A percentile compares a stretch with the other conserved stretches of the same genome.
These are phyloP conservation scores for Xenopus tropicalis DNA, from an alignment of 2,113 vertebrate genomes.

Conservation along the genomic window DNA sequence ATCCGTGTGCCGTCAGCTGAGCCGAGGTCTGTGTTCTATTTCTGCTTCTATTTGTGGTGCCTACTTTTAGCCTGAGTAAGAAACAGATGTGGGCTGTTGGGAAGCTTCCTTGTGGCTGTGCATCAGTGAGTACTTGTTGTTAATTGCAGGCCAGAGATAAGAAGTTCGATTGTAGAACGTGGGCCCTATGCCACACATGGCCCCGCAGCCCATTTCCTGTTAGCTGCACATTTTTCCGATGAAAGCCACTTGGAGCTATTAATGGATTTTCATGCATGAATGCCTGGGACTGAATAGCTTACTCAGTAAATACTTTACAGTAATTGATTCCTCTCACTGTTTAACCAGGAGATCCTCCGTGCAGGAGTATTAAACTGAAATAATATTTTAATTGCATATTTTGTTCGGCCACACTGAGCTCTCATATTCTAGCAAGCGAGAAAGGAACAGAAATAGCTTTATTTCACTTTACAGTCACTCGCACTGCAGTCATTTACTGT, in stretches of 20 bases:
- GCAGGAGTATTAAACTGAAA: background rate
- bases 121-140: background rate
- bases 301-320: slow-evolving; percentile 35
- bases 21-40: no score
- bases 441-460: no score
- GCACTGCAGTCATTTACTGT: no score
- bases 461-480: no score
- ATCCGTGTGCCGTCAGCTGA: no score
- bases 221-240: slow-evolving; percentile 4
- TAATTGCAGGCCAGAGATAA: slow-evolving; percentile 11
- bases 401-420: background rate
- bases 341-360: slow-evolving; percentile 3
- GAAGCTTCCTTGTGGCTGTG: background rate
- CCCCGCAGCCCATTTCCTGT: background rate
- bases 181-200: slow-evolving; percentile 5
- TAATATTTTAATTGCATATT: background rate
- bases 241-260: slow-evolving; percentile 24
- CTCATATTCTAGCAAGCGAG: no score
- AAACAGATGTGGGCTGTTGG: background rate
- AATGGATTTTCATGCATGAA: slow-evolving; percentile 30
- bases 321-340: slow-evolving; percentile 29
- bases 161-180: background rate
- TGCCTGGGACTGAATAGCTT: slow-evolving; percentile 19
- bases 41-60: background rate
- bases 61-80: background rate